These are phyloP conservation scores for Linnaemya vulpina DNA, from an alignment of 2,888 invertebrate species.

Conservation along the genomic window DNA sequence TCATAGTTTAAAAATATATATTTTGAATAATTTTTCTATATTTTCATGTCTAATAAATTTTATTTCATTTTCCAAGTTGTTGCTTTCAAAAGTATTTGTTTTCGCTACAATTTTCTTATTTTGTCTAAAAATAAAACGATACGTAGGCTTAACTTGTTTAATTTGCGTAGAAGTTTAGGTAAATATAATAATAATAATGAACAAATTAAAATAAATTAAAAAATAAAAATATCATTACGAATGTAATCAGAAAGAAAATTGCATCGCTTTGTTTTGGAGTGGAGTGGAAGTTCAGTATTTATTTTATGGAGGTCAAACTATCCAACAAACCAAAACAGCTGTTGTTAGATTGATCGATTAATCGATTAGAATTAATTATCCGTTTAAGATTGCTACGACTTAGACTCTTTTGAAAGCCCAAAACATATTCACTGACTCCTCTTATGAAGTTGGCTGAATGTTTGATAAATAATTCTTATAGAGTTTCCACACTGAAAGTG, in stretches of 20 bases:
- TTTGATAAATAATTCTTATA: no score
- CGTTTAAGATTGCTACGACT: no score
- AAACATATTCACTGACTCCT: no score
- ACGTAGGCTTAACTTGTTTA: constrained; percentile 66
- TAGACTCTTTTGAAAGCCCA: no score
- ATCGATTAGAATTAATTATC: no score
- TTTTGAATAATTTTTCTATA: constrained; percentile 58
- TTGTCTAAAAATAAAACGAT: constrained; percentile 59
- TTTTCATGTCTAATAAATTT: constrained; percentile 66
- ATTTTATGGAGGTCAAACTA: no score
- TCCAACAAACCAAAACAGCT: no score
- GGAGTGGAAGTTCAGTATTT: no score
- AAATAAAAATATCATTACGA: no score
- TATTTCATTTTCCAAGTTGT: constrained; percentile 29
- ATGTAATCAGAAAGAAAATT: neutral
- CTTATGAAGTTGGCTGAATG: no score
- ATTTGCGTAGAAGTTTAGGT: constrained; percentile 33
- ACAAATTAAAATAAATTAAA: constrained; percentile 14
- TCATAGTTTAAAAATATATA: constrained; percentile 76
- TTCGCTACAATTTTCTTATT: constrained; percentile 47
- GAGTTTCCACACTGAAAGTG: no score
- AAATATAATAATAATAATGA: constrained; percentile 11
- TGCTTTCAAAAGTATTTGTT: neutral
- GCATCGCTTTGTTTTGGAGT: neutral
- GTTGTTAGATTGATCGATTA: no score